phyloP scores from a whole-genome alignment of 1,140 invertebrate species.

The Atopsyche davidsoni region DNA sequence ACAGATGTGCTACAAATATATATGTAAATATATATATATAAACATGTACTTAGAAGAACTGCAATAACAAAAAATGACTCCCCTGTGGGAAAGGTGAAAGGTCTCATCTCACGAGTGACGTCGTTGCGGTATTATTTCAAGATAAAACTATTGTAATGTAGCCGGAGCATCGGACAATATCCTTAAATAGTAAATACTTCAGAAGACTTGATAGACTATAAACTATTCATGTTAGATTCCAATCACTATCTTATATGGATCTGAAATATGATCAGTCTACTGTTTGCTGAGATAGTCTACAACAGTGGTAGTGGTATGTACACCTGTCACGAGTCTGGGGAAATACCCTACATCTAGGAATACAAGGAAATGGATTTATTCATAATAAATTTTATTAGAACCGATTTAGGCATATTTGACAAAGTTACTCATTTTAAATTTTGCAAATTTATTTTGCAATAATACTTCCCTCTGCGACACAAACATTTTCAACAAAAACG shows the following conservation, averaged over 20 bases:
- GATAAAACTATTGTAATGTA: background rate
- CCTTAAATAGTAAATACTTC: conserved; percentile 16
- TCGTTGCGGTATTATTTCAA: background rate
- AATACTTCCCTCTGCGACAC: no score
- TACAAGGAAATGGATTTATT: no score
- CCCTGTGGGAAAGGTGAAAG: no score
- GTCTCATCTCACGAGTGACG: conserved; percentile 1
- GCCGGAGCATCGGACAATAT: background rate
- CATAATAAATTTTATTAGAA: no score
- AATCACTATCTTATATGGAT: conserved; percentile 23
- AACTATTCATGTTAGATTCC: conserved; percentile 26
- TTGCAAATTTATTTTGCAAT: no score
- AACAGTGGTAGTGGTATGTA: conserved; percentile 9
- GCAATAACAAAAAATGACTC: no score
- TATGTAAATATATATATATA: background rate
- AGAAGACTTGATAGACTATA: conserved; percentile 18
- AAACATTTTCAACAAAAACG: no score
- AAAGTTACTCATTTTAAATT: no score
- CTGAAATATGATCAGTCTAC: conserved; percentile 28
- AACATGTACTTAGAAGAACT: conserved; percentile 5
- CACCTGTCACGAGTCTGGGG: no score
- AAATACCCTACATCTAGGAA: no score
- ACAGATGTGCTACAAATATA: background rate
- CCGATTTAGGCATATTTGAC: no score
- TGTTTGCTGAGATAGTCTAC: conserved; percentile 27